Percentiles rank a stretch among this genome's conserved stretches.
phyloP scores from a whole-genome alignment of 1,140 invertebrate genomes.

The Bombus waltoni region DNA sequence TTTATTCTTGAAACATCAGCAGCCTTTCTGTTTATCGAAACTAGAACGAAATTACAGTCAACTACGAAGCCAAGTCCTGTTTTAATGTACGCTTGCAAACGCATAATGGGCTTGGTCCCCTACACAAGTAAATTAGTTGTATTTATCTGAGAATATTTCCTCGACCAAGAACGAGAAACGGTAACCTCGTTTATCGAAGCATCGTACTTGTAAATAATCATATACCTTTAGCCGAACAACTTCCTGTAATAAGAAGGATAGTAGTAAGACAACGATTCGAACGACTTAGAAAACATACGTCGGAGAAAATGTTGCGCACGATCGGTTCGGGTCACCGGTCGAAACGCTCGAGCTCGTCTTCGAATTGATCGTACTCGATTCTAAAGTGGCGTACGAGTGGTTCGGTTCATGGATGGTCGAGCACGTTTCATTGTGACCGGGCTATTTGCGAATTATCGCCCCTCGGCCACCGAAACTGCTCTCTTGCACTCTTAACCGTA shows the following conservation, averaged over 20 bases:
- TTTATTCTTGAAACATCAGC: background rate
- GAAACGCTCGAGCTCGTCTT: conserved; percentile 16
- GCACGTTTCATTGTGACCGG: conserved; percentile 55
- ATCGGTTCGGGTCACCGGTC: background rate
- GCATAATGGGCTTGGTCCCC: too few species aligned
- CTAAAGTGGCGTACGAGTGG: conserved; percentile 35
- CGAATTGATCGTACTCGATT: conserved; percentile 32
- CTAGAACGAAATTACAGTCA: too few species aligned
- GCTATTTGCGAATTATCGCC: conserved; percentile 67
- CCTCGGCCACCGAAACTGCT: conserved; percentile 60
- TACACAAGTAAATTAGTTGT: too few species aligned
- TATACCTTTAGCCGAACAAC: background rate
- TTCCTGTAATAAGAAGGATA: background rate
- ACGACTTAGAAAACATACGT: background rate
- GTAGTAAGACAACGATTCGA: background rate
- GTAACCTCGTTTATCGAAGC: background rate
- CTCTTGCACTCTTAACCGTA: conserved; percentile 62
- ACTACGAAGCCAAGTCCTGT: background rate
- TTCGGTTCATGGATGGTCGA: conserved; percentile 26
- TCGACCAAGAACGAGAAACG: too few species aligned
- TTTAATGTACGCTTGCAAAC: background rate
- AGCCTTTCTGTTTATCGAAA: background rate
- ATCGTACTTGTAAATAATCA: background rate
- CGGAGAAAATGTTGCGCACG: background rate
- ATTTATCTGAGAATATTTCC: too few species aligned